Percentiles rank a stretch among this genome's conserved stretches.
phyloP scores from a whole-genome alignment of 2,797 vertebrate species.

The Heterohyrax brucei region DNA sequence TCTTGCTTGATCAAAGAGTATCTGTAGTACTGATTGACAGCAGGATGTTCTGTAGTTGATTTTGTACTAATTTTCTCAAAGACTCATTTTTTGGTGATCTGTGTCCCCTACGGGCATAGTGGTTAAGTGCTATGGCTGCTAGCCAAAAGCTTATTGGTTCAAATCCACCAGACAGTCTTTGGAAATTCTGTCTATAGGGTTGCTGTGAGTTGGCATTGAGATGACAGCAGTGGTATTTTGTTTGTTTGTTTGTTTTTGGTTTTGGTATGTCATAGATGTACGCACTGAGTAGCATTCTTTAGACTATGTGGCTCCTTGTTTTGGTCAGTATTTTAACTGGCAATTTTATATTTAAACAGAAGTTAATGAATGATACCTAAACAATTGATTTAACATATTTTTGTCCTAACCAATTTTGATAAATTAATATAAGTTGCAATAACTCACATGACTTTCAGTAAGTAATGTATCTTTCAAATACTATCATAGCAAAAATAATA shows the following conservation, averaged over 20 bases:
- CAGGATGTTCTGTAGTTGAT: background rate
- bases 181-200: too few relatives aligned
- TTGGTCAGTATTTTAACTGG: slow-evolving; percentile 16
- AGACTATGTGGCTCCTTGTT: background rate
- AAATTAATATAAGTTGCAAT: background rate
- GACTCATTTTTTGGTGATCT: background rate
- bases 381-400: background rate
- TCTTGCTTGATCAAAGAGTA: background rate
- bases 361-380: background rate
- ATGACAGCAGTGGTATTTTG: too few relatives aligned
- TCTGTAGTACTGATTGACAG: background rate
- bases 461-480: background rate
- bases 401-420: background rate
- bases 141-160: too few relatives aligned
- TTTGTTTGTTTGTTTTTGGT: too few relatives aligned
- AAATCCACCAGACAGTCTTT: too few relatives aligned
- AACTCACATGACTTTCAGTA: background rate
- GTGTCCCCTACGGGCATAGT: too few relatives aligned
- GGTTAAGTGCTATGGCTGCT: too few relatives aligned
- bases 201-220: too few relatives aligned
- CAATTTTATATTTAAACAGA: background rate
- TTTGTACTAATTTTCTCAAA: background rate
- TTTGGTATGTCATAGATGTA: too few relatives aligned
- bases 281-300: background rate
- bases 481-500: background rate